Conservation (phyloP, 2,888 invertebrate genomes). For the Netelia melanura region DNA sequence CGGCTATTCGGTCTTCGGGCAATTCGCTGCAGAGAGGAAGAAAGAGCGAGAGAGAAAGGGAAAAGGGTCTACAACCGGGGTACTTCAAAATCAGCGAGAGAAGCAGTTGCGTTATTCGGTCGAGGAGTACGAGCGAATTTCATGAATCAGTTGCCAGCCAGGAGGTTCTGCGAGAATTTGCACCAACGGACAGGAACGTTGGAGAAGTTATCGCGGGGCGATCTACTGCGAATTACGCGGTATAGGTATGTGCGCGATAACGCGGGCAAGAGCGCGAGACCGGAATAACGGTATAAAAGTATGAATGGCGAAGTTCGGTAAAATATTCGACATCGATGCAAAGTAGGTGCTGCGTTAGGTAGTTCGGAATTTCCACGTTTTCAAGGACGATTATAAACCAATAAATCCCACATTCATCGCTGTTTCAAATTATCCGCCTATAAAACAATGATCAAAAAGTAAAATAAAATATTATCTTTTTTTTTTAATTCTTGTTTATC, state of each 20-base stretch:
- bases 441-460: too few species aligned
- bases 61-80: background rate
- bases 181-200: conserved; percentile 17
- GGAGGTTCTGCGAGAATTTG: conserved; percentile 9
- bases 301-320: background rate
- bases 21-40: background rate
- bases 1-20: conserved; percentile 20
- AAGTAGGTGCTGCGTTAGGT: background rate
- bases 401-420: too few species aligned
- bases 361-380: background rate
- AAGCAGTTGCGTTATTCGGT: background rate
- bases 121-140: conserved; percentile 28
- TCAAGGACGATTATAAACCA: too few species aligned
- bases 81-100: background rate
- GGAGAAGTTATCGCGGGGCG: conserved; percentile 7
- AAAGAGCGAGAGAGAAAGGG: background rate
- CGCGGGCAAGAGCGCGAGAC: background rate
- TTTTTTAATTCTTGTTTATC: too few species aligned
- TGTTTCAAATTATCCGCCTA: too few species aligned
- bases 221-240: conserved; percentile 6
- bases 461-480: too few species aligned
- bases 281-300: conserved; percentile 12
- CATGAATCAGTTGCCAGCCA: conserved; percentile 29
- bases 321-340: background rate
- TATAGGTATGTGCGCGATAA: background rate